Conservation (phyloP, 2,113 vertebrate genomes). For the Gracilinanus agilis region DNA sequence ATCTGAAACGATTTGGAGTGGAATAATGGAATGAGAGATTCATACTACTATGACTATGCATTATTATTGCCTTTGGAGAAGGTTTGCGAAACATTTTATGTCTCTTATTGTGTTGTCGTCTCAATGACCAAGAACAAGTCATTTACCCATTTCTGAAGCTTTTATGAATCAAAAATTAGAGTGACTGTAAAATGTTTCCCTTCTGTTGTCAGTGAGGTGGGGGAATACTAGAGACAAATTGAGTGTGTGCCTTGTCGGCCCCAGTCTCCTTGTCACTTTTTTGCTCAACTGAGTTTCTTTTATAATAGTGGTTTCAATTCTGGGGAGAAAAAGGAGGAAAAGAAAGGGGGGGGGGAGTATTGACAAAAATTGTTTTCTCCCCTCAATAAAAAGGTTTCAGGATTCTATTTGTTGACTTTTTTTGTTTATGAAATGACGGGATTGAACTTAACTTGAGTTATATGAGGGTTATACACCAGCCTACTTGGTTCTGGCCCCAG, state of each 20-base stretch:
- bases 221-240: not conserved
- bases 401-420: no score
- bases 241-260: not conserved
- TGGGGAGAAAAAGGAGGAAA: not conserved
- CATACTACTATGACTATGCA: not conserved
- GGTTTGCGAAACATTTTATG: not conserved
- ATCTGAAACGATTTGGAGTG: not conserved
- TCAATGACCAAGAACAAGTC: not conserved
- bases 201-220: not conserved
- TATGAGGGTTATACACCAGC: not conserved
- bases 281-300: not conserved
- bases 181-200: not conserved
- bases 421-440: not conserved
- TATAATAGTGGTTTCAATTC: not conserved
- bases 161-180: not conserved
- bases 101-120: not conserved
- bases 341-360: not conserved
- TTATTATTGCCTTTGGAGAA: not conserved
- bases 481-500: not conserved
- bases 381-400: not conserved
- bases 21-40: not conserved
- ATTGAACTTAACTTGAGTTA: not conserved
- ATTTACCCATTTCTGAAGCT: not conserved
- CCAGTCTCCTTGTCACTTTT: not conserved
- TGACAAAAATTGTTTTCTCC: not conserved